Conservation (phyloP, 2,797 vertebrate genomes). For the Coranthus polyacanthus region DNA sequence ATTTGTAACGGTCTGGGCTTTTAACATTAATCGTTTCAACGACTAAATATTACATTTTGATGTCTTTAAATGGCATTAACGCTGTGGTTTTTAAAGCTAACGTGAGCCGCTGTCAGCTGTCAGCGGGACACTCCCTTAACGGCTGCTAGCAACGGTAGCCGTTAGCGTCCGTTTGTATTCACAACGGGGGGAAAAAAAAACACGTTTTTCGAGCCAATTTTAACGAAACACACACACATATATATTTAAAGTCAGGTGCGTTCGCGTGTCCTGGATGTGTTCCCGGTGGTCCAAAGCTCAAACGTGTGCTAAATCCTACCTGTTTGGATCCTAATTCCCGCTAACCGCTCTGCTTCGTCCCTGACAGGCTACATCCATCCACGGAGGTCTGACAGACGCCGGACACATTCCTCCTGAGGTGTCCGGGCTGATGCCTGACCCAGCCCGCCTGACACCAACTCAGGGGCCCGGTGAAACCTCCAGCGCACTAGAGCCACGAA, state of each 20-base stretch:
- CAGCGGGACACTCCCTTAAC: slow-evolving; percentile 64
- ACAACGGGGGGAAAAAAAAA: neutral
- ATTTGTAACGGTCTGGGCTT: neutral
- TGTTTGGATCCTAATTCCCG: slow-evolving; percentile 34
- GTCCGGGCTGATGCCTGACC: slow-evolving; percentile 67
- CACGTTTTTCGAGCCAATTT: neutral
- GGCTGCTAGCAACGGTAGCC: slow-evolving; percentile 49
- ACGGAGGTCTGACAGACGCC: slow-evolving; percentile 33
- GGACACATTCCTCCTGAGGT: slow-evolving; percentile 49
- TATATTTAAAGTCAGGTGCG: neutral
- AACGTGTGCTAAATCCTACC: slow-evolving; percentile 30
- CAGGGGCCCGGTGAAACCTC: neutral
- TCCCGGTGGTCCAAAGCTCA: accelerated
- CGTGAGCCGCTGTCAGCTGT: slow-evolving; percentile 35
- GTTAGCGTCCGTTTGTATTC: slow-evolving; percentile 45
- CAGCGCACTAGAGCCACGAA: accelerated
- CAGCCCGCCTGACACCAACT: slow-evolving; percentile 7
- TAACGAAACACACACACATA: neutral
- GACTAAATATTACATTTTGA: neutral
- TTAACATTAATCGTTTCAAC: neutral
- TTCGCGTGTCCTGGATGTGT: accelerated
- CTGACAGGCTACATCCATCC: slow-evolving; percentile 61
- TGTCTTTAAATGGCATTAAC: accelerated
- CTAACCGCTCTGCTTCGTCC: slow-evolving; percentile 45
- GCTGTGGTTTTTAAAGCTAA: neutral